Conservation (phyloP, 2,113 vertebrate species). For the Lagopus leucura region DNA sequence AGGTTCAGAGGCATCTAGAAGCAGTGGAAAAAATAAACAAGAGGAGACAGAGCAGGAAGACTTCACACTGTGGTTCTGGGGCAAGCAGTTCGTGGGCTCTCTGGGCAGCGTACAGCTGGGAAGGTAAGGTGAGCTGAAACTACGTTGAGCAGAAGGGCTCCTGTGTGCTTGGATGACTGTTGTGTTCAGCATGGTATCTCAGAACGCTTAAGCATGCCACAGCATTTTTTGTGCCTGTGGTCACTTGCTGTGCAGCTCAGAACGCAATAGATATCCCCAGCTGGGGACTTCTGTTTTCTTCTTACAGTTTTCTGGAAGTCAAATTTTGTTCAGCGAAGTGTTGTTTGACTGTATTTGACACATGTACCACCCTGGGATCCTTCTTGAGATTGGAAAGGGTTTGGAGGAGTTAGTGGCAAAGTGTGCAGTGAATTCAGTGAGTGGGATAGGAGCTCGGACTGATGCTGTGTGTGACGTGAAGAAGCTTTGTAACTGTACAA, state of each 20-base stretch:
- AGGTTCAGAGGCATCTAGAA: neutral
- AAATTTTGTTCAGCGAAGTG: neutral
- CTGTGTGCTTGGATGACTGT: rapidly evolving
- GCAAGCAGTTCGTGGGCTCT: rapidly evolving
- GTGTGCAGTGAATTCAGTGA: neutral
- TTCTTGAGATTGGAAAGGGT: neutral
- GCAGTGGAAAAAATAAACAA: neutral
- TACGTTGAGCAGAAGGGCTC: neutral
- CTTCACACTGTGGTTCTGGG: rapidly evolving
- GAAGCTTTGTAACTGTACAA: neutral
- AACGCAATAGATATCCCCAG: too few relatives aligned
- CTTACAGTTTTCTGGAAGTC: neutral
- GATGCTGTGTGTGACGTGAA: neutral
- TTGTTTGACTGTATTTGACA: neutral
- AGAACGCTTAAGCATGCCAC: neutral
- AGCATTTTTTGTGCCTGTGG: neutral
- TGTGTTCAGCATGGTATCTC: neutral
- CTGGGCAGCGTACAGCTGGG: rapidly evolving
- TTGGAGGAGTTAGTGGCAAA: neutral
- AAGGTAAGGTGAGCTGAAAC: neutral
- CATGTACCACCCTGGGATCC: rapidly evolving
- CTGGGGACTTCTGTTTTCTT: neutral
- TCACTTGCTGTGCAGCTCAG: rapidly evolving
- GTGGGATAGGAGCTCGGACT: rapidly evolving
- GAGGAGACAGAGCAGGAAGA: neutral